Evolutionary conservation across 2,888 invertebrate genomes (phyloP).

Genomic region (Periphyllus acericola): DNA sequence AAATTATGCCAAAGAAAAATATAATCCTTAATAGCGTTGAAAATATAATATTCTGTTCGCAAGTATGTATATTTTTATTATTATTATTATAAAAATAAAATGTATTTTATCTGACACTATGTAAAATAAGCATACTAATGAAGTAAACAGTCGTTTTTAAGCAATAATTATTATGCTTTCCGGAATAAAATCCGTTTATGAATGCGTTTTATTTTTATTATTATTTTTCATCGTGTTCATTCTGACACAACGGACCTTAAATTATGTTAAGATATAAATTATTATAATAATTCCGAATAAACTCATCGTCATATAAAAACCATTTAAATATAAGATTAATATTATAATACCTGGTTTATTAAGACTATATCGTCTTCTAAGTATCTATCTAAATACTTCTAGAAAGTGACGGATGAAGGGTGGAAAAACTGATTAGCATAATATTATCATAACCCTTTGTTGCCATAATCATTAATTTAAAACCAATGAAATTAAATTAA

Average conservation of each 20-base stretch:
- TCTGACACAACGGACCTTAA: background rate
- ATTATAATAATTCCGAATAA: background rate
- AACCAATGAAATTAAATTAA: background rate
- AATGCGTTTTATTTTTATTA: background rate
- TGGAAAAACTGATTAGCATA: background rate
- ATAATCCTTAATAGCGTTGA: too few species aligned
- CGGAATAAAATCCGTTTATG: background rate
- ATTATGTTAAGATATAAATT: background rate
- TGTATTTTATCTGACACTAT: too few species aligned
- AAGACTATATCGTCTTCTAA: background rate
- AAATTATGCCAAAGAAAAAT: too few species aligned
- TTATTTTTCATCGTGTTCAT: background rate
- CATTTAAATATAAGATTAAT: slow-evolving; percentile 13
- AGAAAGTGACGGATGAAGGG: background rate
- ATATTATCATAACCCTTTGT: slow-evolving; percentile 10
- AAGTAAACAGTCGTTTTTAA: background rate
- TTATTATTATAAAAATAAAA: background rate
- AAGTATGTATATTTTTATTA: too few species aligned
- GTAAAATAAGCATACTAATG: background rate
- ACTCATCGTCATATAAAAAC: background rate
- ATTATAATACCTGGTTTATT: slow-evolving; percentile 12
- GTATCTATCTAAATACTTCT: background rate
- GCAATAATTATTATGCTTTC: background rate
- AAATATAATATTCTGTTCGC: too few species aligned
- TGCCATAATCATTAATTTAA: background rate